Conservation (phyloP, 2,113 vertebrate species). For the Anolis carolinensis region DNA sequence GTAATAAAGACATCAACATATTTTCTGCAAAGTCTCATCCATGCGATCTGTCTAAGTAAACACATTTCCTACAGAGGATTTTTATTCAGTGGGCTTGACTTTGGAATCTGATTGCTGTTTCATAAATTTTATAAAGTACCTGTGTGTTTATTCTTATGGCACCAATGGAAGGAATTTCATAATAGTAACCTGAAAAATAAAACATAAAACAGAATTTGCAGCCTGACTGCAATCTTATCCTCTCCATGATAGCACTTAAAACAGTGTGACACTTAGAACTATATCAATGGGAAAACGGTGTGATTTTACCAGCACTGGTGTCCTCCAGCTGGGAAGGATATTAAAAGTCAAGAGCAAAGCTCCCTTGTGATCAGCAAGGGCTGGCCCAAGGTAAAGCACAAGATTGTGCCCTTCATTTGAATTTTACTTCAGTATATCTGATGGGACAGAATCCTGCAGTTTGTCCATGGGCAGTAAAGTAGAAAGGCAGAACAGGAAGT, state of each 20-base stretch:
- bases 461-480: no score
- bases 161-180: constrained; percentile 97
- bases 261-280: neutral
- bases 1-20: neutral
- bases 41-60: neutral
- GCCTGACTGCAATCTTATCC: neutral
- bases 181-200: constrained; percentile 90
- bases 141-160: constrained; percentile 99
- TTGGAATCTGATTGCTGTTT: neutral
- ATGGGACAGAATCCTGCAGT: no score
- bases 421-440: no score
- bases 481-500: no score
- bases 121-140: constrained; percentile 73
- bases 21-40: neutral
- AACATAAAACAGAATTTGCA: constrained; percentile 38
- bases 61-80: neutral
- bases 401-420: no score
- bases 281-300: no score
- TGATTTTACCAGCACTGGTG: no score
- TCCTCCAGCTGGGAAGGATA: no score
- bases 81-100: neutral
- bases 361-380: no score
- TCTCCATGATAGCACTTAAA: neutral
- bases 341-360: no score
- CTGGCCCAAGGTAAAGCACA: no score